Conservation (phyloP, 2,888 invertebrate genomes). For the Drosophila tanythrix region DNA sequence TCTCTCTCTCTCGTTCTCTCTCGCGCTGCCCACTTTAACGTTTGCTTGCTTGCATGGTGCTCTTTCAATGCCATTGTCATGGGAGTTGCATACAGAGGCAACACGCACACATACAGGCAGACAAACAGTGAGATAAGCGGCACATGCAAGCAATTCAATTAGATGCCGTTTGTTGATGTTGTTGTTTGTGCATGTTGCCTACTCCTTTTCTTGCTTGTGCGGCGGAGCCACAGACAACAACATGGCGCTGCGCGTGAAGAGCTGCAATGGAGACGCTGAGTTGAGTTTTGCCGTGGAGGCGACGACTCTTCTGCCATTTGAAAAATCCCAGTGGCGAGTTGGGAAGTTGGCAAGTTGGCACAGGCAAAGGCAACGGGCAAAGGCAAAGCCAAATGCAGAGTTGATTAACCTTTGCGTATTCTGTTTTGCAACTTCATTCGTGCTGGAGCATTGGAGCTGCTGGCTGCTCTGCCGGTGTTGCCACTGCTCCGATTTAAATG, state of each 20-base stretch:
- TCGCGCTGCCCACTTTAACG: conserved; percentile 16
- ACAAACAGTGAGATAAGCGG: conserved; percentile 43
- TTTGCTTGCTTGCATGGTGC: conserved; percentile 46
- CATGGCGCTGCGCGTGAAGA: conserved; percentile 58
- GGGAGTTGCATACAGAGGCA: conserved; percentile 48
- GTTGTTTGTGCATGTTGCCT: conserved; percentile 36
- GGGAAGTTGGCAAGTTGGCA: conserved; percentile 39
- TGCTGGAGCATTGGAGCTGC: conserved; percentile 55
- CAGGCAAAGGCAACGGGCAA: conserved; percentile 24
- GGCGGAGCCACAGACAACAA: conserved; percentile 75
- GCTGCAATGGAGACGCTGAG: conserved; percentile 9
- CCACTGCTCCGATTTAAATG: conserved; percentile 81
- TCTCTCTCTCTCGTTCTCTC: conserved; percentile 18
- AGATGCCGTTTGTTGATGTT: conserved; percentile 59
- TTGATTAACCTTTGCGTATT: conserved; percentile 84
- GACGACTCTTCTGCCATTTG: conserved; percentile 58
- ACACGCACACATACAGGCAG: conserved; percentile 11
- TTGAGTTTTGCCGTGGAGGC: conserved; percentile 30
- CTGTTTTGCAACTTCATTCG: conserved; percentile 81
- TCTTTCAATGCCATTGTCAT: conserved; percentile 82
- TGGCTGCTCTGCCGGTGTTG: conserved; percentile 41
- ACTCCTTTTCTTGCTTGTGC: conserved; percentile 50
- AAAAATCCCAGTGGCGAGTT: conserved; percentile 59
- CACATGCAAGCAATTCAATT: conserved; percentile 76
- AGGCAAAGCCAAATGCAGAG: conserved; percentile 71